phyloP scores from a whole-genome alignment of 2,888 invertebrate species.

The Eugnorisma glareosa region DNA sequence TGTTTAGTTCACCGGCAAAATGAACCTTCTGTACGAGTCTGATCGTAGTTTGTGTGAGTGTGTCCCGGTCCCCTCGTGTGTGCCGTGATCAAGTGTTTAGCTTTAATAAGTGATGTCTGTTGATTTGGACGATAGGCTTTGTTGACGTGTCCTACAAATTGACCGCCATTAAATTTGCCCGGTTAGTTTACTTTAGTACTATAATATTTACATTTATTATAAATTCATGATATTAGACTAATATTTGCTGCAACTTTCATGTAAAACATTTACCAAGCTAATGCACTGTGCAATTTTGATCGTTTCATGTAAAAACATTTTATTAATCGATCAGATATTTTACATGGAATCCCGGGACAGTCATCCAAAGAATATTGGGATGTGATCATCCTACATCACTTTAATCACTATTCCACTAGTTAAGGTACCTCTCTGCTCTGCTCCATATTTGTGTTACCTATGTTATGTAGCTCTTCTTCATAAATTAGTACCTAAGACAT shows the following conservation, averaged over 20 bases:
- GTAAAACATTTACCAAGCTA: not conserved
- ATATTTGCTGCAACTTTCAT: conserved; percentile 5
- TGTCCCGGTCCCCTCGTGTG: conserved; percentile 10
- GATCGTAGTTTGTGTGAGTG: not conserved
- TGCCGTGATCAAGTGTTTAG: conserved; percentile 51
- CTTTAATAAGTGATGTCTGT: conserved; percentile 53
- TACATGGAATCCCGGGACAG: not conserved
- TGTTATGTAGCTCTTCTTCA: too few relatives aligned
- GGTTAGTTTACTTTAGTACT: conserved; percentile 3
- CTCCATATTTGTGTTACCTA: not conserved
- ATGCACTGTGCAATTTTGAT: not conserved
- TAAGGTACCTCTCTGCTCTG: conserved; percentile 1
- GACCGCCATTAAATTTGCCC: not conserved
- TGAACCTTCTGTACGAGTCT: conserved; percentile 12
- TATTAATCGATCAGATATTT: not conserved
- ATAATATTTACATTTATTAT: not conserved
- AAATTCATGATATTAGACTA: not conserved
- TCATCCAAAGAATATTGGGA: not conserved
- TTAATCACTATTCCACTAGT: not conserved
- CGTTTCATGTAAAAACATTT: not conserved
- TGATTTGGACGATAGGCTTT: conserved; percentile 22
- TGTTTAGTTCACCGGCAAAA: not conserved
- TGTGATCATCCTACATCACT: not conserved
- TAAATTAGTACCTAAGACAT: too few relatives aligned
- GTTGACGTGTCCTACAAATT: conserved; percentile 21